phyloP scores from a whole-genome alignment of 1,140 invertebrate genomes.

The Thrips palmi region DNA sequence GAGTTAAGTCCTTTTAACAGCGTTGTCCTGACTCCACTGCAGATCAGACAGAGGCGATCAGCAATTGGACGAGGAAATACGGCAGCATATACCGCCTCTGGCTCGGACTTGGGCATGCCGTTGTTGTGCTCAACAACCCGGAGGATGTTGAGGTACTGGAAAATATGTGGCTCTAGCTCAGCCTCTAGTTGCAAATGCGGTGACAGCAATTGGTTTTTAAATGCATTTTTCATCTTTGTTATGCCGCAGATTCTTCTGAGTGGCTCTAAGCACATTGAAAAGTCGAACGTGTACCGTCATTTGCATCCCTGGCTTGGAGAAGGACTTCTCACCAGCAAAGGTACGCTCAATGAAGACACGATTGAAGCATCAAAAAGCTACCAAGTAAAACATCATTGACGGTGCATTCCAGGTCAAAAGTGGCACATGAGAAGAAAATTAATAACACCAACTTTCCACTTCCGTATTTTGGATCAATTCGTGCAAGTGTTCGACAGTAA shows the following conservation, averaged over 20 bases:
- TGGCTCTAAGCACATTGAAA: constrained; percentile 50
- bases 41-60: too few relatives aligned
- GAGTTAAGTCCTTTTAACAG: too few relatives aligned
- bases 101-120: too few relatives aligned
- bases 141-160: too few relatives aligned
- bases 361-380: constrained; percentile 3
- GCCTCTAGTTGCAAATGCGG: too few relatives aligned
- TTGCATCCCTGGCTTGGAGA: constrained; percentile 59
- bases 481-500: constrained; percentile 66
- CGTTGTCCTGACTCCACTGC: too few relatives aligned
- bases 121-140: too few relatives aligned
- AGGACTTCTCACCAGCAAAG: constrained; percentile 48
- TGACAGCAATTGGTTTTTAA: too few relatives aligned
- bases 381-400: constrained; percentile 1
- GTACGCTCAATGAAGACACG: constrained; percentile 24
- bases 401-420: constrained; percentile 30
- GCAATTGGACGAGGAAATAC: too few relatives aligned
- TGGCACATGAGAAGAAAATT: constrained; percentile 57
- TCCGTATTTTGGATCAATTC: constrained; percentile 72
- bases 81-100: too few relatives aligned
- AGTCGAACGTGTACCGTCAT: constrained; percentile 50
- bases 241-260: constrained; percentile 37
- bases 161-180: too few relatives aligned
- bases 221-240: constrained; percentile 5
- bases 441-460: constrained; percentile 80